Evolutionary conservation across 2,113 vertebrate species (phyloP), one percentile per base, ranked within the genome.

Genomic region (Bagarius yarrelli): DNA sequence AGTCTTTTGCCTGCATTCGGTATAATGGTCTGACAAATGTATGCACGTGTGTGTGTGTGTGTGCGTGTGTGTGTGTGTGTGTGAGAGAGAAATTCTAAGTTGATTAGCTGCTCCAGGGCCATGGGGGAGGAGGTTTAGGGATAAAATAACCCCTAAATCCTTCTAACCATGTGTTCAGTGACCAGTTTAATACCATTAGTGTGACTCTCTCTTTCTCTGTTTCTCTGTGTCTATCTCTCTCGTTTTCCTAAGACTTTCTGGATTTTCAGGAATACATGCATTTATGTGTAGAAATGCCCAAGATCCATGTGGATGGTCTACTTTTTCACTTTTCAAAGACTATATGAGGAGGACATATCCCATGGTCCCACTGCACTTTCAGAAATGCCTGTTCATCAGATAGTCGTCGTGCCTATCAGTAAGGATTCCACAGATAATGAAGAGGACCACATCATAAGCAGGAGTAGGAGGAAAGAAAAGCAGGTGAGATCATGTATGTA

Each of bases 361-460:
- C 44, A 52, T 47, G 44, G 69, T 27, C 47, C 66, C 23, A 25
- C 13, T 23, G 50, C 50, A 32, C 53, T 57, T 19, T 76, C 55
- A 93, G 6, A 79, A 85, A 98, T 98, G 97, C 95, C 96, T 81
- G 89, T 96, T 85, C 95, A 96, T 80, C 95, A 96, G 93, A 98
- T 95, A 89, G 95, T 94, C 67, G 95, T 98, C 91, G 94, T 95
- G 88, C 96, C 96, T 25, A 30, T 75, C 30, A 25, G 91, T 88
- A 89, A 95, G 96, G 88, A 91, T 91, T 1, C 88, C 90, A 82
- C 88, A 88, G 93, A 30, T 27, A 30, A 30, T 52, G 47, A 0
- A 13, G 89, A 93, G 93, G 94, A 89, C 78, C 89, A 93, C 82
- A 87, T 93, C 89, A 94, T 91, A 90, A 93, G 93, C 87, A 96